Percentiles rank a stretch among this genome's conserved stretches.
Evolutionary conservation across 2,888 invertebrate species (phyloP).

Genomic region (Neoitamus cyanurus): DNA sequence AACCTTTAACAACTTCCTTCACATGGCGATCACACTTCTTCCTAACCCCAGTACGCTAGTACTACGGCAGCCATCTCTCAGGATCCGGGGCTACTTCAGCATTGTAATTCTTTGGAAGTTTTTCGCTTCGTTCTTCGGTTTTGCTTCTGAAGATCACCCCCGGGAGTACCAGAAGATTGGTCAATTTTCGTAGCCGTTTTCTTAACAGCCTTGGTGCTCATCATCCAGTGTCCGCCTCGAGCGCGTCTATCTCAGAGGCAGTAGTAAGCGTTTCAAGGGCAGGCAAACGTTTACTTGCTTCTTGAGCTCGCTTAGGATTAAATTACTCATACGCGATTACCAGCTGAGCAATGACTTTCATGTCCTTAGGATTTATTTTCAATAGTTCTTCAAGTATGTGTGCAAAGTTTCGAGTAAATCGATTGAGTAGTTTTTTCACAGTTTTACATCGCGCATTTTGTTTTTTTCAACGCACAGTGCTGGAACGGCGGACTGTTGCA

Average conservation of each 20-base stretch:
- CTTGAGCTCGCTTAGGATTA: slow-evolving; percentile 81
- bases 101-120: slow-evolving; percentile 91
- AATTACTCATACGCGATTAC: slow-evolving; percentile 88
- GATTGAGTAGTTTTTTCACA: too few relatives aligned
- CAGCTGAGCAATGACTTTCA: slow-evolving; percentile 86
- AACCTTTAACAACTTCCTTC: slow-evolving; percentile 87
- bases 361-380: slow-evolving; percentile 80
- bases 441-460: too few relatives aligned
- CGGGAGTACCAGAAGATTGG: slow-evolving; percentile 77
- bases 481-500: too few relatives aligned
- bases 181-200: slow-evolving; percentile 78
- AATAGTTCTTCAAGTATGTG: slow-evolving; percentile 84
- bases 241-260: slow-evolving; percentile 82
- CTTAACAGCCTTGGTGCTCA: slow-evolving; percentile 90
- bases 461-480: too few relatives aligned
- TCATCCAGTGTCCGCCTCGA: slow-evolving; percentile 89
- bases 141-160: slow-evolving; percentile 71
- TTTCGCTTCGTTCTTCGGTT: slow-evolving; percentile 78
- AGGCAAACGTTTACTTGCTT: slow-evolving; percentile 75
- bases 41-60: slow-evolving; percentile 93
- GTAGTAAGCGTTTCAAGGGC: slow-evolving; percentile 72
- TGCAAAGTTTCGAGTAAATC: too few relatives aligned
- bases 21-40: slow-evolving; percentile 87
- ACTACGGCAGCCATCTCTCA: slow-evolving; percentile 96
- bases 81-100: slow-evolving; percentile 88